Base-by-base conservation (phyloP, 2,888 invertebrate genomes). In the Clostera curtula region DNA sequence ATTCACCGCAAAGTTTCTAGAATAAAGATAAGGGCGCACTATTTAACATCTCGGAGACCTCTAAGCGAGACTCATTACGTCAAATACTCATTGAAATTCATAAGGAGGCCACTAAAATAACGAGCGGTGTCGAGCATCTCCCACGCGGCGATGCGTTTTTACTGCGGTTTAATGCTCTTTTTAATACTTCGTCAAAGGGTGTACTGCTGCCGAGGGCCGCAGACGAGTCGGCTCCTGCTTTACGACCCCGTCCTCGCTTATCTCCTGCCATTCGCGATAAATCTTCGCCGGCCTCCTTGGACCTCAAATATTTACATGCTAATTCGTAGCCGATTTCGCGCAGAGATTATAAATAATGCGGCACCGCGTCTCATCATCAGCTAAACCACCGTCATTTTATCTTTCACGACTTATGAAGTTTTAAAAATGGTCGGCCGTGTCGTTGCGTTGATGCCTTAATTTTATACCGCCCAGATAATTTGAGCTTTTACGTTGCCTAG, bases 251-350 rank as follows among this genome's bases (percentile, higher is more conserved):
- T 64, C 67, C 70, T 54, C 70, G 74, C 80, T 83, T 83, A 83
- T 83, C 83, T 71, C 50, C 31, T 50, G 62, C 67, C 69, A 51
- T 69, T 77, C 62, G 60, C 64, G 80, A 82, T 83, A 82, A 82
- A 82, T 83, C 83, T 77, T 68, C 57, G 58, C 71, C 66, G 67
- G 65, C 56, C 69, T 75, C 68, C 74, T 70, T 70, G 77, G 79
- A 80, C 80, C 67, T 83, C 73, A 79, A 83, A 82, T 83, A 83
- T 83, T 83, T 77, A 83, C 77, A 83, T 82, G 79, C 72, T 83
- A 82, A 82, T 83, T 80, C 79, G 69, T 77, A 75, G 76, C 64
- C 75, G 73, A 76, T 80, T 74, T 69, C 62, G 74, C 71, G 70
- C 69, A 73, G 73, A 80, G 82, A 80, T 82, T 82, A 80, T 82